Conservation (phyloP, 1,140 invertebrate species). For the Drusus annulatus region DNA sequence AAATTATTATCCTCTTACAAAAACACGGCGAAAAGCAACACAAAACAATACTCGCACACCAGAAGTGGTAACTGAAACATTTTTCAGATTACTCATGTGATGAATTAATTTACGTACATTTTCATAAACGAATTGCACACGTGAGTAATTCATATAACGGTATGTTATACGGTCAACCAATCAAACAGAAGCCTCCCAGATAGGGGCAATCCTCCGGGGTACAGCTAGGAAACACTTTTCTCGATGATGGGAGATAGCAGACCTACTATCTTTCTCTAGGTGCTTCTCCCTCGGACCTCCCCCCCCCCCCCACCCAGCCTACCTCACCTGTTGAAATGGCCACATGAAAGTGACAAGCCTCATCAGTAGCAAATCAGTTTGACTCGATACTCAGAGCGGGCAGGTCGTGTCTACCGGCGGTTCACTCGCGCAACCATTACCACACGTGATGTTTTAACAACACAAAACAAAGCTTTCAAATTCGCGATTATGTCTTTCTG, state of each 20-base stretch:
- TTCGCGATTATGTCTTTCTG: too few species aligned
- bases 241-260: neutral
- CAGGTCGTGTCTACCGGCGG: neutral
- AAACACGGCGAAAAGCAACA: too few species aligned
- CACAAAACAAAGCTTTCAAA: neutral
- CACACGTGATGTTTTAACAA: neutral
- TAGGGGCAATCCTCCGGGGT: too few species aligned
- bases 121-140: neutral
- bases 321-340: slow-evolving; percentile 11
- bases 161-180: too few species aligned
- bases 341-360: slow-evolving; percentile 8
- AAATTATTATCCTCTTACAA: too few species aligned
- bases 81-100: too few species aligned
- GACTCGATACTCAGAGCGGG: slow-evolving; percentile 10
- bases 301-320: neutral
- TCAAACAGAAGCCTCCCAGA: too few species aligned
- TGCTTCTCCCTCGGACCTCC: neutral
- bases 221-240: neutral
- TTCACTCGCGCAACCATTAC: neutral
- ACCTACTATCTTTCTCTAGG: neutral
- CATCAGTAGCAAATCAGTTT: neutral
- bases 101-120: neutral
- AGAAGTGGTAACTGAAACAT: too few species aligned
- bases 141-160: neutral
- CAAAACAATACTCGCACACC: too few species aligned